Conservation (phyloP, 2,888 invertebrate species). For the Physocephala rufipes region DNA sequence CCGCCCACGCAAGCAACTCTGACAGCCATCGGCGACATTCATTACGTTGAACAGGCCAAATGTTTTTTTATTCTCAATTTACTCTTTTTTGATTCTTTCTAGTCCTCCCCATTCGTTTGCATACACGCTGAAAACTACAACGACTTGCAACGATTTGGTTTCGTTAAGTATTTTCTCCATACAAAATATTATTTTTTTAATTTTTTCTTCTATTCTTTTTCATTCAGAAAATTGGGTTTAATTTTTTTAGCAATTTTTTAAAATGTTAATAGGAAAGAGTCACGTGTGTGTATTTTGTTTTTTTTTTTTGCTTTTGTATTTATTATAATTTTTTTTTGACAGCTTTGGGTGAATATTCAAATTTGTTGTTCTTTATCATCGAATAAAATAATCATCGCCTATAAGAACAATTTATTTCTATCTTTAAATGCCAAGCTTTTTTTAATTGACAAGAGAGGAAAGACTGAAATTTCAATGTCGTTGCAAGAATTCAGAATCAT, state of each 20-base stretch:
- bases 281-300: background rate
- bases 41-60: too few species aligned
- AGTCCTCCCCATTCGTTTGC: too few species aligned
- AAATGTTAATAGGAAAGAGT: background rate
- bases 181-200: background rate
- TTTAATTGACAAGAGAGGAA: background rate
- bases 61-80: too few species aligned
- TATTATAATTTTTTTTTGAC: background rate
- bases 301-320: background rate
- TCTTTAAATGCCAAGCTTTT: background rate
- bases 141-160: background rate
- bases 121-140: too few species aligned
- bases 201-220: background rate
- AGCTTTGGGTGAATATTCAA: too few species aligned
- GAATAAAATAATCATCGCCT: background rate
- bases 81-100: too few species aligned
- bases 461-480: too few species aligned
- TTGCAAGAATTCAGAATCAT: too few species aligned
- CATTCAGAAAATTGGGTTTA: background rate
- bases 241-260: background rate
- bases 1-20: too few species aligned
- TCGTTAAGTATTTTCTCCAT: background rate
- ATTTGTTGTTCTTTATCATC: background rate
- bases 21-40: too few species aligned
- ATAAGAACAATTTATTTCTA: background rate